Percentiles rank a stretch among this genome's conserved stretches.
phyloP scores from a whole-genome alignment of 64 coral and sea anemone species.

The Cladopsammia gracilis region DNA sequence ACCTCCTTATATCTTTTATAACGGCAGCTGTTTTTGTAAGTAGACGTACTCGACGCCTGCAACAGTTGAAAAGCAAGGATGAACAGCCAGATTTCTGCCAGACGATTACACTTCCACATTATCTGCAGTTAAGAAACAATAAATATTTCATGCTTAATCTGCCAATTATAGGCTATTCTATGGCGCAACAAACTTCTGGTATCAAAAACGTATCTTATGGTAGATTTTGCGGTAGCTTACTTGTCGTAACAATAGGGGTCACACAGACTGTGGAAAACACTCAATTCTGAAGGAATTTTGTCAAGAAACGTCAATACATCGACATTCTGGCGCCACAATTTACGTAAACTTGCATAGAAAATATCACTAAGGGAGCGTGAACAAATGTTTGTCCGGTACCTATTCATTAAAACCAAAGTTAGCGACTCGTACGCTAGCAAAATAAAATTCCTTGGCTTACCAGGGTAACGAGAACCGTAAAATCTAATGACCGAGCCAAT shows the following conservation, averaged over 20 bases:
- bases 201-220: not conserved
- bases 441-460: not conserved
- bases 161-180: not conserved
- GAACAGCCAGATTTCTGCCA: conserved; percentile 5
- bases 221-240: not conserved
- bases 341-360: not conserved
- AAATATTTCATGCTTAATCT: conserved; percentile 37
- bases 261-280: conserved; percentile 1
- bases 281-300: conserved; percentile 36
- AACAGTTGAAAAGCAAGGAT: conserved; percentile 35
- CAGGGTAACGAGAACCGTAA: not conserved
- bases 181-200: conserved; percentile 14
- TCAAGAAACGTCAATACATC: conserved; percentile 19
- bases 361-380: not conserved
- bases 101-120: conserved; percentile 10
- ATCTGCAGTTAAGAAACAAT: conserved; percentile 52
- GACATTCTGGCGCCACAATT: conserved; percentile 7
- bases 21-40: not conserved
- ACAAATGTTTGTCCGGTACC: not conserved
- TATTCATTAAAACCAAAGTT: not conserved
- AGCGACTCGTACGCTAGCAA: not conserved
- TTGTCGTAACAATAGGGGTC: conserved; percentile 32
- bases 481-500: not conserved
- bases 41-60: not conserved
- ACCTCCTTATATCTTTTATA: conserved; percentile 25